Percentiles rank a stretch among this genome's conserved stretches.
Evolutionary conservation across 2,113 vertebrate species (phyloP).

Genomic region (Prolemur simus): DNA sequence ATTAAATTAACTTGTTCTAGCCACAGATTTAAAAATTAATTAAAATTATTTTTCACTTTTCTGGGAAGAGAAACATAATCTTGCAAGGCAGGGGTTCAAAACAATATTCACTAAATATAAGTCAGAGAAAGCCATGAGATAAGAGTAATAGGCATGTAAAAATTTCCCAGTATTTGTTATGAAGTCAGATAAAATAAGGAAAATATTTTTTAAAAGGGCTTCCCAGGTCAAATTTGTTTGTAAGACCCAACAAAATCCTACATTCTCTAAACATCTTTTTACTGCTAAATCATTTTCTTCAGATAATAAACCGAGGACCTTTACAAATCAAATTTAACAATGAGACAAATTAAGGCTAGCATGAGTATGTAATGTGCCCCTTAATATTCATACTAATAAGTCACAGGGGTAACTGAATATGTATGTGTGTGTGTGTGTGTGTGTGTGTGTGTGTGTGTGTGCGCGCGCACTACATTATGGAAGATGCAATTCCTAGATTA

Average conservation of each 20-base stretch:
- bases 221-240: not conserved
- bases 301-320: constrained; percentile 41
- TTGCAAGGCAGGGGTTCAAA: constrained; percentile 1
- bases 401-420: not conserved
- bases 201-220: not conserved
- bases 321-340: constrained; percentile 41
- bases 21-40: constrained; percentile 25
- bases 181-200: not conserved
- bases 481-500: not conserved
- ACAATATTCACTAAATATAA: not conserved
- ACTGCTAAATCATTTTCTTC: constrained; percentile 15
- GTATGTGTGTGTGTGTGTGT: not conserved
- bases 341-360: constrained; percentile 21
- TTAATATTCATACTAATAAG: not conserved
- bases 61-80: not conserved
- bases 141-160: not conserved
- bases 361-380: not conserved
- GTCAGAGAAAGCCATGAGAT: not conserved
- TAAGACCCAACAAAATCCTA: not conserved
- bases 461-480: no score
- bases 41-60: constrained; percentile 25
- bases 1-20: constrained; percentile 12
- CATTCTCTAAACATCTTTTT: constrained; percentile 22
- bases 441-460: not conserved
- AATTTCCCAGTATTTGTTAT: not conserved